These are phyloP conservation scores for Psilanteris sp. DNA, from an alignment of 1,140 invertebrate species.

Conservation along the genomic window DNA sequence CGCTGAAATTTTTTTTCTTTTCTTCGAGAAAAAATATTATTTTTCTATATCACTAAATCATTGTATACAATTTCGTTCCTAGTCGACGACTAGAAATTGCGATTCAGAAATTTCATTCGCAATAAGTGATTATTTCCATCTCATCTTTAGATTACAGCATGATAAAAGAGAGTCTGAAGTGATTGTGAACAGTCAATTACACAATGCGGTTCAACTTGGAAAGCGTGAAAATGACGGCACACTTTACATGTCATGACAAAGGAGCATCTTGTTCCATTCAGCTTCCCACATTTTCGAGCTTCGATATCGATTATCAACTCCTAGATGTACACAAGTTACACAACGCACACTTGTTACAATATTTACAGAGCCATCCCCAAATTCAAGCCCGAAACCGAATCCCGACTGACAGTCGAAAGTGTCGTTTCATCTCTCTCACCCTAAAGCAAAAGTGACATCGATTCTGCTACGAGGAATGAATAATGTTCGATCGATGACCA, in stretches of 20 bases:
- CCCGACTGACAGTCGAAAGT: conserved; percentile 73
- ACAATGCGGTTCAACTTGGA: conserved; percentile 45
- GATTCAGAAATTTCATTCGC: not conserved
- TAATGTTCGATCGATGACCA: too few relatives aligned
- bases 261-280: conserved; percentile 56
- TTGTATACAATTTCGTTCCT: too few relatives aligned
- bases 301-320: conserved; percentile 67
- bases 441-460: conserved; percentile 18
- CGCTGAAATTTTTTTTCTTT: too few relatives aligned
- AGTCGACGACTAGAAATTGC: too few relatives aligned
- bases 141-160: conserved; percentile 1
- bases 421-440: conserved; percentile 58
- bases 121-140: conserved; percentile 1
- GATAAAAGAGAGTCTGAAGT: conserved; percentile 36
- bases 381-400: conserved; percentile 68
- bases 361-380: conserved; percentile 76
- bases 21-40: too few relatives aligned
- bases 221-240: conserved; percentile 74
- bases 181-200: conserved; percentile 58
- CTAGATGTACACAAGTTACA: conserved; percentile 60
- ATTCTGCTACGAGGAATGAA: conserved; percentile 2
- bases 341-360: conserved; percentile 79
- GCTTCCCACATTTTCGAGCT: conserved; percentile 39
- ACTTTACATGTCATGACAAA: conserved; percentile 65
- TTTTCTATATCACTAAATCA: too few relatives aligned